Evolutionary conservation across 2,797 vertebrate genomes (phyloP).

Genomic region (Crenichthys baileyi): DNA sequence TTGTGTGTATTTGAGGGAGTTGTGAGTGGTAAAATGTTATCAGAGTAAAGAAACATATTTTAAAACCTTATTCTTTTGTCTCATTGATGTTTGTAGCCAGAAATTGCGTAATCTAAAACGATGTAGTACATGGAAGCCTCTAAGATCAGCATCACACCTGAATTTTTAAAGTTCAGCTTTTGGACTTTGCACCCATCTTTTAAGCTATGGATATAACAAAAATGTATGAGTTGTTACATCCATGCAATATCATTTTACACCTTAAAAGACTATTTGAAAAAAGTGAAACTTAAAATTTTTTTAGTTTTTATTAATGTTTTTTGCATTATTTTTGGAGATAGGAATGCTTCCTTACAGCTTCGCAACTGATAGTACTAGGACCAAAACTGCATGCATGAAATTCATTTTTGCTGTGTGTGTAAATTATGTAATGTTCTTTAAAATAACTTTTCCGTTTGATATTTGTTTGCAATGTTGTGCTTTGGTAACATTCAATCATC

Average conservation of each 20-base stretch:
- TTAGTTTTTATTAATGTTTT: neutral
- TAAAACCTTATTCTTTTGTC: too few species aligned
- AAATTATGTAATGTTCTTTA: neutral
- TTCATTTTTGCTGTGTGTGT: neutral
- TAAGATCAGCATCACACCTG: neutral
- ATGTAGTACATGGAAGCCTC: neutral
- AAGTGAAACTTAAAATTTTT: neutral
- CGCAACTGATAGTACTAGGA: neutral
- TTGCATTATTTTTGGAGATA: neutral
- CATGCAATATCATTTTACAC: neutral
- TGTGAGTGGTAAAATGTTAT: too few species aligned
- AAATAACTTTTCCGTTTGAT: neutral
- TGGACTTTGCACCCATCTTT: too few species aligned
- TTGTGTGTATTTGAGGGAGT: too few species aligned
- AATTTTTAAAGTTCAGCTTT: too few species aligned
- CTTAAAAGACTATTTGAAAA: too few species aligned
- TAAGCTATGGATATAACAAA: too few species aligned
- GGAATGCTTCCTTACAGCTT: neutral
- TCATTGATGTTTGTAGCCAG: too few species aligned
- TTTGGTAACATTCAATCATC: slow-evolving; percentile 5
- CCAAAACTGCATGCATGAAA: neutral
- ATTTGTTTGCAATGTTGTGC: neutral
- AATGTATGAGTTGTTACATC: neutral
- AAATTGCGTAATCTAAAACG: neutral
- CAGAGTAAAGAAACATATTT: too few species aligned